Evolutionary conservation across 2,797 vertebrate genomes (phyloP).

Genomic region (Ceryle rudis): DNA sequence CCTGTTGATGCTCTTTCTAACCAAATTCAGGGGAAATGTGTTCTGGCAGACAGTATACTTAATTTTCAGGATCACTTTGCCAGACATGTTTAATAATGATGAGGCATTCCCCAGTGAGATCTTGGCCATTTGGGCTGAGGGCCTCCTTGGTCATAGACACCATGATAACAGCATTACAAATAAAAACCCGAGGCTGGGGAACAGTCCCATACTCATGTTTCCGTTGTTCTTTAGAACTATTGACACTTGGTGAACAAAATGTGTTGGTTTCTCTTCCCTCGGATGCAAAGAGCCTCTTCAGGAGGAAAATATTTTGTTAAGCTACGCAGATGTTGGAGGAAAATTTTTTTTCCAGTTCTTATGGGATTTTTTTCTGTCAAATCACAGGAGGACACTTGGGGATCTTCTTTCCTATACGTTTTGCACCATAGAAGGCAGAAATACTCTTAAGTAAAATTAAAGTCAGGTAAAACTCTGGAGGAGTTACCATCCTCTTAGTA

Average conservation of each 20-base stretch:
- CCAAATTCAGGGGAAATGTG: not conserved
- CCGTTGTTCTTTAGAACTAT: not conserved
- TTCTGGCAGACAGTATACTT: constrained; percentile 25
- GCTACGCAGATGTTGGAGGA: not conserved
- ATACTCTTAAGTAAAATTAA: not conserved
- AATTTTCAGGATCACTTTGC: constrained; percentile 32
- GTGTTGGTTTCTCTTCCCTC: not conserved
- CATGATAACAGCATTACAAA: not conserved
- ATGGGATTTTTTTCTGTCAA: not conserved
- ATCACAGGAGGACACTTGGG: not conserved
- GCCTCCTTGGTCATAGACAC: not conserved
- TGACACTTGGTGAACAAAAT: not conserved
- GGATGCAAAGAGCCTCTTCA: not conserved
- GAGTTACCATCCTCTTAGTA: not conserved
- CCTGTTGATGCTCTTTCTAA: constrained; percentile 44
- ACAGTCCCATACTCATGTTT: not conserved
- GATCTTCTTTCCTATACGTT: not conserved
- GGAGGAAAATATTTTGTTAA: not conserved
- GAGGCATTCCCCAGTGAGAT: constrained; percentile 16
- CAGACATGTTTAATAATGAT: constrained; percentile 41
- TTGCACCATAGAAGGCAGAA: not conserved
- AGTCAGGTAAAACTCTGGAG: not conserved
- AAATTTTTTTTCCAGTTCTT: not conserved
- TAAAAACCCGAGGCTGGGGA: not conserved
- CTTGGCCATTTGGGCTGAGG: constrained; percentile 14